Conservation (phyloP, 2,797 vertebrate species). For the Sitta carolinensis region DNA sequence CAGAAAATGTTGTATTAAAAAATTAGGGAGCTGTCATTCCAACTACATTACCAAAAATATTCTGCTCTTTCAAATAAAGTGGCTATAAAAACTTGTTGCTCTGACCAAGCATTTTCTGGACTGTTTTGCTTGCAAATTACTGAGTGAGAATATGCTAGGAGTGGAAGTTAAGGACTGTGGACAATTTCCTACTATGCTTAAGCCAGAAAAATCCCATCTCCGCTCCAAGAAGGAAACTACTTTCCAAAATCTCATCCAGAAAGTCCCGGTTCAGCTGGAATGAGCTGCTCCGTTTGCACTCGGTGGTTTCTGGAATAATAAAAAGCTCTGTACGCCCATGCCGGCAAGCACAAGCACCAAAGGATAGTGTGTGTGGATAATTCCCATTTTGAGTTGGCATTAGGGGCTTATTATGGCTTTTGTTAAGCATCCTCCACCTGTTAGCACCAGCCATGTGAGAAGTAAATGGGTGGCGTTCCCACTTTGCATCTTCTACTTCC, state of each 20-base stretch:
- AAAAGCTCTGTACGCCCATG: neutral
- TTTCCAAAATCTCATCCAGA: conserved; percentile 51
- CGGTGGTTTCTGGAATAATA: neutral
- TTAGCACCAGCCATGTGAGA: neutral
- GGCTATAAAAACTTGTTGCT: conserved; percentile 29
- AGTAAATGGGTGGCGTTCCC: neutral
- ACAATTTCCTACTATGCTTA: conserved; percentile 34
- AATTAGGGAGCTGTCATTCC: neutral
- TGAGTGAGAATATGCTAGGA: conserved; percentile 32
- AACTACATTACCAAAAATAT: conserved; percentile 8
- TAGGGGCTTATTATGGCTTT: neutral
- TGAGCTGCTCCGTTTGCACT: neutral
- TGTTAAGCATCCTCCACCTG: conserved; percentile 1
- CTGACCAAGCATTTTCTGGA: neutral
- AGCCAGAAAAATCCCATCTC: conserved; percentile 46
- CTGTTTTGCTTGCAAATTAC: conserved; percentile 40
- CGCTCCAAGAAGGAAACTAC: conserved; percentile 48
- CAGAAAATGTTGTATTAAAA: neutral
- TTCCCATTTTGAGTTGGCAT: neutral
- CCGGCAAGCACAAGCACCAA: neutral
- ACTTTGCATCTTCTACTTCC: neutral
- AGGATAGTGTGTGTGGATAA: neutral
- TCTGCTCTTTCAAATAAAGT: conserved; percentile 25
- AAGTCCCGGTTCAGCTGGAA: conserved; percentile 47
- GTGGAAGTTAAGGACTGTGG: conserved; percentile 34